Evolutionary conservation across 2,888 invertebrate species (phyloP), one percentile per base, ranked within the genome.

Genomic region (Drosophila formosana): DNA sequence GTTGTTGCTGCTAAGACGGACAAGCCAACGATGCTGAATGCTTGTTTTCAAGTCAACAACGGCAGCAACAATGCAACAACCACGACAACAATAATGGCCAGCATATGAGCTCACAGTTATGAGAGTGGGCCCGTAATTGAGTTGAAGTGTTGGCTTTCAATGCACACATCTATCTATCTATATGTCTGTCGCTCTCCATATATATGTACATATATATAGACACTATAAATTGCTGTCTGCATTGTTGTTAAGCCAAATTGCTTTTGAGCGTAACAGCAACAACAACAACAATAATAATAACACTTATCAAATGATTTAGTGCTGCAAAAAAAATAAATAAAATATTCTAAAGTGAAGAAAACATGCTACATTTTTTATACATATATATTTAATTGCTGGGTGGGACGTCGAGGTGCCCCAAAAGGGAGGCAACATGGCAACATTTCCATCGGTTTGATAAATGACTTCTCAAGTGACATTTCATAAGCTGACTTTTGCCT

Each of bases 241-340:
- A 75, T 78, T 87, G 82, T 81, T 78, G 64, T 82, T 84, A 82
- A 79, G 77, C 88, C 83, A 87, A 83, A 87, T 87, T 83, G 83
- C 85, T 84, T 87, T 78, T 77, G 69, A 73, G 63, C 62, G 46
- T 37, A 61, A 45, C 60, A 61, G 46, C 46, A 61, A 45, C 60
- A 61, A 60, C 37, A 30, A 57, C 11, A 45, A 50, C 34, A 53
- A 60, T 28, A 34, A 50, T n/a, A 51, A 51, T 50, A 55, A 71
- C 63, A 78, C 78, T 78, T 78, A 66, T 52, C 62, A 61, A 62
- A 72, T 78, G 79, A 78, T 78, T 78, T 72, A 78, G 63, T 75
- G 39, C 61, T 50, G 34, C 47, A 58, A 58, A 72, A 53, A 64
- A 9, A 18, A 47, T 18, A 34, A 53, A 64, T 13, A 18, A 47